Conservation (phyloP, 2,888 invertebrate species). For the Andrena fulva region DNA sequence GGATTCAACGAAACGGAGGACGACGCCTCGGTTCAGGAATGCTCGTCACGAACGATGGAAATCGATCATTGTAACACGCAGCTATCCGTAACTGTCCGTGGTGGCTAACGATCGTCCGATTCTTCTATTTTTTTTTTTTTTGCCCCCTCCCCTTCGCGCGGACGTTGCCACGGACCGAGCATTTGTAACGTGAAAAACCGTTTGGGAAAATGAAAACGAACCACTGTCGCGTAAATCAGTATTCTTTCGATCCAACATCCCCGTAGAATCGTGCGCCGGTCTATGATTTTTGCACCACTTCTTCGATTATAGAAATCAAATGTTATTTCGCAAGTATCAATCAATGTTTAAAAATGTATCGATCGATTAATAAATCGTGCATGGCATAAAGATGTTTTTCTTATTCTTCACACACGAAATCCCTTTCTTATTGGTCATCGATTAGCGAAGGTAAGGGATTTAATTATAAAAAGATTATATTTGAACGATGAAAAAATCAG, state of each 20-base stretch:
- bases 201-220: conserved; percentile 7
- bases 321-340: conserved; percentile 74
- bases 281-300: conserved; percentile 68
- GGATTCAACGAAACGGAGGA: not conserved
- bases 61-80: conserved; percentile 47
- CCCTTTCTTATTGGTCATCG: not conserved
- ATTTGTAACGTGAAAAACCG: conserved; percentile 54
- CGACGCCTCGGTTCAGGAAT: conserved; percentile 3
- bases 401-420: no score
- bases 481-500: no score
- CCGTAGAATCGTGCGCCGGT: conserved; percentile 63
- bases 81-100: conserved; percentile 55
- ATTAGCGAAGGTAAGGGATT: not conserved
- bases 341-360: conserved; percentile 76
- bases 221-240: conserved; percentile 63
- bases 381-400: conserved; percentile 60
- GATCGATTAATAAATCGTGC: conserved; percentile 76
- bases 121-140: conserved; percentile 8
- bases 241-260: conserved; percentile 65
- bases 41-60: conserved; percentile 53
- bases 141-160: not conserved
- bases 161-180: conserved; percentile 44
- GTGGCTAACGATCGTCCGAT: conserved; percentile 46
- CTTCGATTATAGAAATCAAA: conserved; percentile 70
- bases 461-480: not conserved